phyloP scores from a whole-genome alignment of 2,797 vertebrate genomes.

The Gallinago nigripennis region DNA sequence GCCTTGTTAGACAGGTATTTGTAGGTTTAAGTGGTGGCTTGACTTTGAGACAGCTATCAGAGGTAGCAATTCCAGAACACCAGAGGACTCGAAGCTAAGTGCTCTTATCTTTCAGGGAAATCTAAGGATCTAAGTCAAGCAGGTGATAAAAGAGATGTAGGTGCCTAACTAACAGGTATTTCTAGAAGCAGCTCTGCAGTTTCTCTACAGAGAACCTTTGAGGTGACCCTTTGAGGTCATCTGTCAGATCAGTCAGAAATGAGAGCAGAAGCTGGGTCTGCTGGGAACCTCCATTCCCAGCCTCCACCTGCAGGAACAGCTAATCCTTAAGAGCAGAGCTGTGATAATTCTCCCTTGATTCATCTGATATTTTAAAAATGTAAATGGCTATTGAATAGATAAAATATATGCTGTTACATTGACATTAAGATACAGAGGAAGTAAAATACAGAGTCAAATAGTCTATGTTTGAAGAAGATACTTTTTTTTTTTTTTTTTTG shows the following conservation, averaged over 20 bases:
- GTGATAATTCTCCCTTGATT: background rate
- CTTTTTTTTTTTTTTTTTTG: background rate
- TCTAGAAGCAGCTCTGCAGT: constrained; percentile 5
- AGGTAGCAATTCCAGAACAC: background rate
- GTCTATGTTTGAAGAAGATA: background rate
- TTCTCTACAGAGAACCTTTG: background rate
- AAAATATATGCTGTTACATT: background rate
- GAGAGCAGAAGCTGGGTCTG: background rate
- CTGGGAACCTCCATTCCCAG: background rate
- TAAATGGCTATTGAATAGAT: background rate
- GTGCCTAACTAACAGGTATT: background rate
- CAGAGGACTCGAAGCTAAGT: constrained; percentile 12
- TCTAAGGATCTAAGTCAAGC: constrained; percentile 1
- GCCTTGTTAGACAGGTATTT: constrained; percentile 20
- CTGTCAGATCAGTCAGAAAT: background rate
- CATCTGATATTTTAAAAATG: background rate
- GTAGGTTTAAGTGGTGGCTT: constrained; percentile 36
- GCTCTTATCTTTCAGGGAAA: constrained; percentile 23
- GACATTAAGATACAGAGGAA: background rate
- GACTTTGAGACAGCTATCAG: constrained; percentile 40
- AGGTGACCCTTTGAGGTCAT: background rate
- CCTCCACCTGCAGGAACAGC: background rate
- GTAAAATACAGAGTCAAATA: background rate
- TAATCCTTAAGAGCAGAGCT: background rate
- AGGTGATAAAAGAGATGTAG: background rate